A percentile compares a stretch with the other conserved stretches of the same genome.
Conservation (phyloP, 2,113 vertebrate genomes). For the Grantiella picta region DNA sequence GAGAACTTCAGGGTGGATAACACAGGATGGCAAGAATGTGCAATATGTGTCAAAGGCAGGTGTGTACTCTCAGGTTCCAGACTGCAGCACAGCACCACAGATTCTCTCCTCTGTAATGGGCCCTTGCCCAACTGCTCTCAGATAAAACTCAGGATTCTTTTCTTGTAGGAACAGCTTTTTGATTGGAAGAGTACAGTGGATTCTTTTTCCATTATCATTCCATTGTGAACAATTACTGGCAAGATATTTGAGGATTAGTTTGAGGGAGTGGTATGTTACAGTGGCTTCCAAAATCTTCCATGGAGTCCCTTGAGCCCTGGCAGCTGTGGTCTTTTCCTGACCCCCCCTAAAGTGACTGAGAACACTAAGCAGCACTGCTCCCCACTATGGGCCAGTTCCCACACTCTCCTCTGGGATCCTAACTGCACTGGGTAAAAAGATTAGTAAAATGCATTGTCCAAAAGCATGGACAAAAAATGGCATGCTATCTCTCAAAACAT, state of each 20-base stretch:
- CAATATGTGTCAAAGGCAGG: neutral
- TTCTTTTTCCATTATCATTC: neutral
- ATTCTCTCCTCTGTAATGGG: neutral
- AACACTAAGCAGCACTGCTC: neutral
- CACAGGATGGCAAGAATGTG: neutral
- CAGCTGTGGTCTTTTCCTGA: neutral
- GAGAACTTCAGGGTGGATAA: neutral
- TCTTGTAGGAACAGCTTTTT: neutral
- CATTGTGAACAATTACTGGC: neutral
- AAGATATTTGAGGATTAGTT: neutral
- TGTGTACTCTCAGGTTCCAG: neutral
- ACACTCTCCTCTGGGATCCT: neutral
- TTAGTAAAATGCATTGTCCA: neutral
- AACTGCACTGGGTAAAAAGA: neutral
- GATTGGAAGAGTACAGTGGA: neutral
- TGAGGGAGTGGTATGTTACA: accelerated
- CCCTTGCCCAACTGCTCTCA: neutral
- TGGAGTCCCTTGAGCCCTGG: neutral
- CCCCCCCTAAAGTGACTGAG: neutral
- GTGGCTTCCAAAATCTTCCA: neutral
- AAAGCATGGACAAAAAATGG: neutral
- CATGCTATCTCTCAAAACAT: neutral
- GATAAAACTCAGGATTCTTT: neutral
- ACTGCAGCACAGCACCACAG: neutral
- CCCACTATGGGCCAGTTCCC: neutral